Evolutionary conservation across 2,113 vertebrate species (phyloP).

Genomic region (Prunella fulvescens): DNA sequence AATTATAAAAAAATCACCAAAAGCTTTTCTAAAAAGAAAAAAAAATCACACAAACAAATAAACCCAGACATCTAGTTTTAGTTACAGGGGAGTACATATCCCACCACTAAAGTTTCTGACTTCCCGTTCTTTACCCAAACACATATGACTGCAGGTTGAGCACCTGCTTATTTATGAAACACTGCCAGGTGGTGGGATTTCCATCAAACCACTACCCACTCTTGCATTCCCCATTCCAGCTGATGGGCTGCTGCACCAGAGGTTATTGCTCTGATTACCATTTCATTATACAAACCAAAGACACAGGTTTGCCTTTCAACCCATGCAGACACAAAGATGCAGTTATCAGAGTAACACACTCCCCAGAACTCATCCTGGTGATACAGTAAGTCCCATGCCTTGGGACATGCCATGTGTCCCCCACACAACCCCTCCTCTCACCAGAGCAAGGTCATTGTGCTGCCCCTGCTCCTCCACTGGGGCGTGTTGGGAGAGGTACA

Average conservation of each 20-base stretch:
- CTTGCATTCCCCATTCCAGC: not conserved
- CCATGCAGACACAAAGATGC: not conserved
- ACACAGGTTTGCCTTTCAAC: not conserved
- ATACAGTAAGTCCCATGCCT: not conserved
- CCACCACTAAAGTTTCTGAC: not conserved
- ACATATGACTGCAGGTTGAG: not conserved
- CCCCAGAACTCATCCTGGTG: not conserved
- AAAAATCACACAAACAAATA: not conserved
- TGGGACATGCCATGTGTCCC: not conserved
- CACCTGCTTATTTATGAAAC: not conserved
- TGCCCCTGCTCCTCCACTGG: conserved; percentile 91
- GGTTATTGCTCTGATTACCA: not conserved
- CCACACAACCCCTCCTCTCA: conserved; percentile 54
- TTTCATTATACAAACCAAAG: not conserved
- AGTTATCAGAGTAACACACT: not conserved
- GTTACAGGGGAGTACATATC: not conserved
- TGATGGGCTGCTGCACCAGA: not conserved
- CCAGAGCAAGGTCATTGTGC: conserved; percentile 94
- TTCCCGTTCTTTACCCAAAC: not conserved
- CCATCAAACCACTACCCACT: not conserved
- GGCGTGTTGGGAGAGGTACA: conserved; percentile 96
- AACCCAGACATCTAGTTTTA: not conserved
- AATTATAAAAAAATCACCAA: not conserved
- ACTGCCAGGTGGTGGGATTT: not conserved
- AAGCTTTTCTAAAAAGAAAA: not conserved